Evolutionary conservation across 2,888 invertebrate species (phyloP).

Genomic region (Drosophila cracens): DNA sequence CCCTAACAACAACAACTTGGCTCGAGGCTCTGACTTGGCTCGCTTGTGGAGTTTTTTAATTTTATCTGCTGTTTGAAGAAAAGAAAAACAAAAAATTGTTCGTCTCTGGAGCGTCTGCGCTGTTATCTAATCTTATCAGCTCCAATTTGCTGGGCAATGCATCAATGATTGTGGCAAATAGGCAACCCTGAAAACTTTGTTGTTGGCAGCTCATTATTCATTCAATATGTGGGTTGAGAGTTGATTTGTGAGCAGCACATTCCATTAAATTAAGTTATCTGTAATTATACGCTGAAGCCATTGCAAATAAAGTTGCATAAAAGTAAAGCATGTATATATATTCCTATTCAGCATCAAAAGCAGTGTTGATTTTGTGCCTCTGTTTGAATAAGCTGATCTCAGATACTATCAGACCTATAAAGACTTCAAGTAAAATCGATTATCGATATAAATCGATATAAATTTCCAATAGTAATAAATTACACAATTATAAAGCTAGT

Average conservation of each 20-base stretch:
- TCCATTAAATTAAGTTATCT: background rate
- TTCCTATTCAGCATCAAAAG: background rate
- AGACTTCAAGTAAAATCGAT: too few relatives aligned
- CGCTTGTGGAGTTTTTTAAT: constrained; percentile 26
- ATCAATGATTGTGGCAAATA: constrained; percentile 19
- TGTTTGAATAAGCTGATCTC: background rate
- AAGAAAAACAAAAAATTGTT: background rate
- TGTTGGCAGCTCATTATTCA: constrained; percentile 11
- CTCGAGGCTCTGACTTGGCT: background rate
- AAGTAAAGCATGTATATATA: background rate
- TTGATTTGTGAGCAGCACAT: constrained; percentile 7
- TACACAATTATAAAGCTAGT: background rate
- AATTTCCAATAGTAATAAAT: background rate
- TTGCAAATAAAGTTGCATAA: background rate
- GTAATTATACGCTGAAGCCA: background rate
- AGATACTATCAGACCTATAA: accelerated
- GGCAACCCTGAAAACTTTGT: constrained; percentile 46
- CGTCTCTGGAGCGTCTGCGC: constrained; percentile 21
- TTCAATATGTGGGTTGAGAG: background rate
- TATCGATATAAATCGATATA: background rate
- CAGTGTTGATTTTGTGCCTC: background rate
- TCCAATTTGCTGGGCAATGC: constrained; percentile 30
- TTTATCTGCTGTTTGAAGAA: constrained; percentile 39
- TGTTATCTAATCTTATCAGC: constrained; percentile 58
- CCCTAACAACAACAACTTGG: constrained; percentile 6